phyloP scores from a whole-genome alignment of 2,888 invertebrate species.

The Trachelus troglodyta region DNA sequence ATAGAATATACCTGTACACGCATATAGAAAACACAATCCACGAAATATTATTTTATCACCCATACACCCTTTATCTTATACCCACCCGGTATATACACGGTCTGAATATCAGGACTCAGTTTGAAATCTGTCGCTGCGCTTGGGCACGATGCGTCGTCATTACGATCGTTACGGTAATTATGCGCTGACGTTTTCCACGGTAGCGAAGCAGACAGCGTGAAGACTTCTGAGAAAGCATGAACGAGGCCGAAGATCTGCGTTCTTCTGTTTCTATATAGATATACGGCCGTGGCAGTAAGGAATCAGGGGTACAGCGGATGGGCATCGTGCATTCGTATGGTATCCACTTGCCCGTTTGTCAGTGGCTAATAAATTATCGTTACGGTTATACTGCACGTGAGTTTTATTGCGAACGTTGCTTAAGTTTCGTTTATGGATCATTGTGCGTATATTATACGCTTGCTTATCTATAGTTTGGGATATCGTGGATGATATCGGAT shows the following conservation, averaged over 20 bases:
- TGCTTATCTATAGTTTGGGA: not conserved
- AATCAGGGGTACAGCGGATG: not conserved
- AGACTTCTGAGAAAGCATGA: slow-evolving; percentile 58
- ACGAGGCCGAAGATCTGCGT: slow-evolving; percentile 29
- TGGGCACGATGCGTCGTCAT: slow-evolving; percentile 21
- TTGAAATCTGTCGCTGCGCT: not conserved
- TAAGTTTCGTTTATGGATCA: not conserved
- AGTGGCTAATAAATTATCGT: not conserved
- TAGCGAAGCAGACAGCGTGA: slow-evolving; percentile 45
- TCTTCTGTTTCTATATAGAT: not conserved
- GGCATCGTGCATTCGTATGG: not conserved
- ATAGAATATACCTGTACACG: not conserved
- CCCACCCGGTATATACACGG: not conserved
- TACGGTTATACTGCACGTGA: not conserved
- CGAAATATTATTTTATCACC: not conserved
- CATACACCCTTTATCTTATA: not conserved
- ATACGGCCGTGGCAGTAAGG: not conserved
- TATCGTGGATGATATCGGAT: not conserved
- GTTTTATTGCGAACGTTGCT: not conserved
- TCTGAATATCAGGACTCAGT: not conserved
- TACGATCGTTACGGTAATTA: slow-evolving; percentile 58
- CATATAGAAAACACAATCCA: not conserved
- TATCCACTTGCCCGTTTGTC: not conserved
- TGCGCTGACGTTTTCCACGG: slow-evolving; percentile 56
- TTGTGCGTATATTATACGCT: not conserved